These are phyloP conservation scores for Danio rerio DNA, from an alignment of 2,113 vertebrate species.

Conservation along the genomic window DNA sequence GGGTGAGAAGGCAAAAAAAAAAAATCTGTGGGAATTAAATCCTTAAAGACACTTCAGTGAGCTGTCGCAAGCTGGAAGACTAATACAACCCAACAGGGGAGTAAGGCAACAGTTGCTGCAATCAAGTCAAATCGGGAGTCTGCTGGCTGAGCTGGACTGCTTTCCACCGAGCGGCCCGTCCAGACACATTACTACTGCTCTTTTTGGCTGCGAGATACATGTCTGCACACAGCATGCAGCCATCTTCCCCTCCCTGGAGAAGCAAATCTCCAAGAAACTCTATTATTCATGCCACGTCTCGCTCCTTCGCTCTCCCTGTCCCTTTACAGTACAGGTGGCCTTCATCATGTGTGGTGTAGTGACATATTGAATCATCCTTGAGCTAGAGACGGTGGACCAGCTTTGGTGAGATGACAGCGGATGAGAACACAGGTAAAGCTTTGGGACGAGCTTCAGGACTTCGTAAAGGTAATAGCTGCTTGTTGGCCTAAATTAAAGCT, in stretches of 20 bases:
- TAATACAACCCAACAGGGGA: conserved; percentile 58
- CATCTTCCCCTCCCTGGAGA: conserved; percentile 50
- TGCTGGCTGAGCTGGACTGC: conserved; percentile 39
- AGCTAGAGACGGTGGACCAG: conserved; percentile 3
- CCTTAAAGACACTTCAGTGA: conserved; percentile 51
- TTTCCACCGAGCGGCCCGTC: conserved; percentile 47
- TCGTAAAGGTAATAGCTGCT: background rate
- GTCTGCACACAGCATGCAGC: conserved; percentile 50
- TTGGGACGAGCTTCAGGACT: conserved; percentile 23
- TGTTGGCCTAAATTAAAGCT: background rate
- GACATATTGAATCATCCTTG: conserved; percentile 27
- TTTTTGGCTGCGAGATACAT: conserved; percentile 42
- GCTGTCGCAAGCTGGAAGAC: conserved; percentile 27
- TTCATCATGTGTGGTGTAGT: conserved; percentile 39
- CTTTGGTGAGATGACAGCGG: conserved; percentile 46
- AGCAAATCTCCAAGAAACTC: conserved; percentile 47
- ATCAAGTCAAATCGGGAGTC: conserved; percentile 55
- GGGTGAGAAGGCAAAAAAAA: conserved; percentile 26
- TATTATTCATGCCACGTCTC: conserved; percentile 40
- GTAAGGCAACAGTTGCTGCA: conserved; percentile 57
- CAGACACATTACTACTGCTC: conserved; percentile 54
- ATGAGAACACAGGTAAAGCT: conserved; percentile 36
- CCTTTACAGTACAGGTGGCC: conserved; percentile 51
- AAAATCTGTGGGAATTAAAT: conserved; percentile 47
- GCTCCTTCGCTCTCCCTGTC: conserved; percentile 12